Conservation (phyloP, 2,888 invertebrate genomes). For the Synanthedon myopaeformis region DNA sequence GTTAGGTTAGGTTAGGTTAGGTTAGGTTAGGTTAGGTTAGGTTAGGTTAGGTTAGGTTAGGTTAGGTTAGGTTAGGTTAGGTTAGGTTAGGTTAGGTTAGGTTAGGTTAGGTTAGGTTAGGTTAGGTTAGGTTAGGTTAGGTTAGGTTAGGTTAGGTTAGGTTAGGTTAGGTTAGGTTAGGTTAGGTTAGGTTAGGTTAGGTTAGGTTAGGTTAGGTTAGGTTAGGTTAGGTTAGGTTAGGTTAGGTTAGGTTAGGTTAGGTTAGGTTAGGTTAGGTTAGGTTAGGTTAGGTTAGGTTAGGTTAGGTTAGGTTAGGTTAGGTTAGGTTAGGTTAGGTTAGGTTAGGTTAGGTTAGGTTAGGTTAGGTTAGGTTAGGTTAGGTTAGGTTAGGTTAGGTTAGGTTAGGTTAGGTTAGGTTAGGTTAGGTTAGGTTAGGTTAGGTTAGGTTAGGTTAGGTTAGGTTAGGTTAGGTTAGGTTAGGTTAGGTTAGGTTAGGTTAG, state of each 20-base stretch:
- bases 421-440: constrained; percentile 2
- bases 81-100: not conserved
- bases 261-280: not conserved
- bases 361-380: constrained; percentile 3
- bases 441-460: constrained; percentile 2
- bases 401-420: constrained; percentile 2
- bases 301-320: constrained; percentile 1
- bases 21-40: not conserved
- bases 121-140: not conserved
- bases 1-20: not conserved
- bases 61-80: not conserved
- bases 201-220: not conserved
- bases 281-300: not conserved
- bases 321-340: constrained; percentile 4
- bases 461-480: constrained; percentile 2
- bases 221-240: not conserved
- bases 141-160: not conserved
- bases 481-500: constrained; percentile 2
- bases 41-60: not conserved
- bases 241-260: not conserved
- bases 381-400: constrained; percentile 2
- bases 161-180: not conserved
- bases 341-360: constrained; percentile 4
- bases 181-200: not conserved
- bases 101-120: not conserved